Evolutionary conservation across 2,797 vertebrate genomes (phyloP).

Genomic region (Lepilemur ruficaudatus): DNA sequence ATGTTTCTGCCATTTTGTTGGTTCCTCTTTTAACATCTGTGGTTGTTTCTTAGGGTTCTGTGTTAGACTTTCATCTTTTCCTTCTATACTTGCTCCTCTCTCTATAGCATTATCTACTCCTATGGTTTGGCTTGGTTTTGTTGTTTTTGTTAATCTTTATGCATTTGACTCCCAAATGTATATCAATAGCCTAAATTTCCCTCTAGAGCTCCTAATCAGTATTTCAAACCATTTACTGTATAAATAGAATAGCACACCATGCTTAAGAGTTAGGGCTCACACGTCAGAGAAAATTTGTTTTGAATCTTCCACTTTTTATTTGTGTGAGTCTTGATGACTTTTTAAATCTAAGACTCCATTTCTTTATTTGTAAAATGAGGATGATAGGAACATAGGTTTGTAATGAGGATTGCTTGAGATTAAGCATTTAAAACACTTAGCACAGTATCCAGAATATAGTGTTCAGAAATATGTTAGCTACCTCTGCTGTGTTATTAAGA

Average conservation of each 20-base stretch:
- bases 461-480: neutral
- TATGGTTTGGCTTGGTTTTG: neutral
- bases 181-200: neutral
- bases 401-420: neutral
- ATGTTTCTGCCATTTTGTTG: neutral
- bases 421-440: constrained; percentile 6
- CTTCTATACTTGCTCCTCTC: neutral
- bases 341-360: neutral
- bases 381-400: neutral
- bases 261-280: neutral
- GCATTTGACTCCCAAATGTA: constrained; percentile 2
- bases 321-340: neutral
- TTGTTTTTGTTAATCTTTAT: constrained; percentile 14
- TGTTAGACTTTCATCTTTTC: neutral
- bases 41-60: neutral
- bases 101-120: neutral
- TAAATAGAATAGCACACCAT: neutral
- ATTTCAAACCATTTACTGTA: neutral
- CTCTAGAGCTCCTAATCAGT: neutral
- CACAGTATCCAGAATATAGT: neutral
- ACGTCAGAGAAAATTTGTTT: neutral
- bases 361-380: neutral
- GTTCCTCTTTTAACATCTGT: neutral
- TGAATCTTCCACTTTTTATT: constrained; percentile 9
- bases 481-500: constrained; percentile 17